Base-by-base conservation (phyloP, 2,797 vertebrate species). In the Chelonia mydas region DNA sequence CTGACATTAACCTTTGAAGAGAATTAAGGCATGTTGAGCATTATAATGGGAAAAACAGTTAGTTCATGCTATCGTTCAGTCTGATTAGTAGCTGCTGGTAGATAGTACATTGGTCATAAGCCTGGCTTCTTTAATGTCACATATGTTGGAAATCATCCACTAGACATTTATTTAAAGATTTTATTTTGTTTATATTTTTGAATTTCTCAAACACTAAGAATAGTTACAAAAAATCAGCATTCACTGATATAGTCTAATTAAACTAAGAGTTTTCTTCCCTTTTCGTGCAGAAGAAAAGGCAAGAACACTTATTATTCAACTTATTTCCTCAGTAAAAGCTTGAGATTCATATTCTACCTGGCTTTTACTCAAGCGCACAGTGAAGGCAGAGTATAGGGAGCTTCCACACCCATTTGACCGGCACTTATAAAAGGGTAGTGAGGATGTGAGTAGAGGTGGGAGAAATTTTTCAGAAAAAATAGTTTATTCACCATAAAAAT, bases 171-270 rank as follows among this genome's bases (percentile, higher is more conserved):
- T 68, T n/a, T 59, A 13, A 31, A 27, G 4, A 59, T 31, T 31
- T 31, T 59, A 59, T 13, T 31, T 59, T 59, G 57, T 28, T 37
- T 37, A n/a, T 37, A 19, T 68, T 68, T 68, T 68, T 37, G n/a
- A 37, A 68, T 17, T 37, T 68, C 37, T 68, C n/a, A 68, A n/a
- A 68, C 19, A 4, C 45, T n/a, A 83, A 95, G 76, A 49, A 87
- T 76, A 55, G 78, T 89, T 23, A 76, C 4, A 57, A 61, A 61
- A 94, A 93, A 85, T 92, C 87, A 93, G 5, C n/a, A 87, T 93
- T 91, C 88, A 92, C 92, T 93, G 94, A 33, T 95, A 96, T 94
- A 87, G 96, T 92, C 79, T 88, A 49, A 83, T 92, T 87, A 94
- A 90, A 92, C 3, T 83, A 94, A 80, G 47, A 41, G 41, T 41